Conservation (phyloP, 2,888 invertebrate species). For the Patella caerulea region DNA sequence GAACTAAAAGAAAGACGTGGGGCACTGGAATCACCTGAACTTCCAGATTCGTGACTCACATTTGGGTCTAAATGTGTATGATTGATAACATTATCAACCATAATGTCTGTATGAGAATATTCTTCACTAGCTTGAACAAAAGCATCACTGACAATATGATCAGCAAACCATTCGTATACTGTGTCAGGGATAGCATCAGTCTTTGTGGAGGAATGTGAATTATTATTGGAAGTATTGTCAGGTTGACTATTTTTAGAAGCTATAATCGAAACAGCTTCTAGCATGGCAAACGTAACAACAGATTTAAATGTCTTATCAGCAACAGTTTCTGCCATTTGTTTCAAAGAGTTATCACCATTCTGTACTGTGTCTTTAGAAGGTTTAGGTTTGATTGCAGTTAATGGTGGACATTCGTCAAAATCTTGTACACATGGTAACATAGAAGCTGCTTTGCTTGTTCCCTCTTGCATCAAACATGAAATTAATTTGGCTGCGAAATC, state of each 20-base stretch:
- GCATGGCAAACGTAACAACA: not conserved
- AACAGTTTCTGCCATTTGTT: slow-evolving; percentile 19
- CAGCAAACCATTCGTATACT: slow-evolving; percentile 37
- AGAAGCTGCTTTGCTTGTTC: slow-evolving; percentile 50
- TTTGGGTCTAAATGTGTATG: not conserved
- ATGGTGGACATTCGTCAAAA: slow-evolving; percentile 43
- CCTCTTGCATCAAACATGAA: slow-evolving; percentile 45
- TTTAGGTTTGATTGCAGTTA: slow-evolving; percentile 36
- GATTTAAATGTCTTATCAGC: slow-evolving; percentile 14
- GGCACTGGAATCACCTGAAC: not conserved
- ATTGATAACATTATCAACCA: not conserved
- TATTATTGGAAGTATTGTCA: not conserved
- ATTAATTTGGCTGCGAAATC: slow-evolving; percentile 58
- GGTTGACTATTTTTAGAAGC: not conserved
- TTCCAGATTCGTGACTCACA: not conserved
- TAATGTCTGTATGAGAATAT: not conserved
- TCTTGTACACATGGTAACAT: slow-evolving; percentile 41
- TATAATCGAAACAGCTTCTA: slow-evolving; percentile 3
- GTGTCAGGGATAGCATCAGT: not conserved
- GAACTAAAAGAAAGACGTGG: slow-evolving; percentile 7
- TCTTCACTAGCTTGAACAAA: slow-evolving; percentile 26
- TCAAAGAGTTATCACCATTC: slow-evolving; percentile 15
- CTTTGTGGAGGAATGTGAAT: not conserved
- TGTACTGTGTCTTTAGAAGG: slow-evolving; percentile 17
- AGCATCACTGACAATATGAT: slow-evolving; percentile 39